Evolutionary conservation across 2,888 invertebrate species (phyloP).

Genomic region (Anthoptus insignis): DNA sequence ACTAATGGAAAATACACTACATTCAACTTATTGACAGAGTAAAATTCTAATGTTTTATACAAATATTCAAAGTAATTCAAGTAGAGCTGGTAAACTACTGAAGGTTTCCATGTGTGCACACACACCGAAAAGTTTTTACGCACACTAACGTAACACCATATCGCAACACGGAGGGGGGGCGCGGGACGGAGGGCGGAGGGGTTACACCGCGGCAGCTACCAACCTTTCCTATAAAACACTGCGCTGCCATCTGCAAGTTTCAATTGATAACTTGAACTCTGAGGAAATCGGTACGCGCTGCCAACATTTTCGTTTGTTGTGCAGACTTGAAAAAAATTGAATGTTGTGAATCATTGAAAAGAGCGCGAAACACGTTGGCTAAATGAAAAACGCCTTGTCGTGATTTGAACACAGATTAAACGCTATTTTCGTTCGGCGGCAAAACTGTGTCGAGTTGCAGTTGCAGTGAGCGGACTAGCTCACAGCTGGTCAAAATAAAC

Average conservation of each 20-base stretch:
- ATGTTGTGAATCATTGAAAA: constrained; percentile 69
- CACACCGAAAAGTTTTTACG: constrained; percentile 51
- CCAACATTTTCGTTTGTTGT: constrained; percentile 71
- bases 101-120: constrained; percentile 54
- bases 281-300: constrained; percentile 77
- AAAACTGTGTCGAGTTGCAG: constrained; percentile 69
- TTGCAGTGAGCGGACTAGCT: constrained; percentile 53
- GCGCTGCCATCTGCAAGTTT: constrained; percentile 86
- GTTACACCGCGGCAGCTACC: constrained; percentile 62
- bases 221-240: constrained; percentile 81
- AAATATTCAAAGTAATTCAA: constrained; percentile 59
- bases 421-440: constrained; percentile 51
- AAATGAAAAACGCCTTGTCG: constrained; percentile 58
- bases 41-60: constrained; percentile 48
- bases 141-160: constrained; percentile 48
- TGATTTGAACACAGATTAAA: constrained; percentile 53
- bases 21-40: constrained; percentile 4
- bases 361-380: constrained; percentile 69
- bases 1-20: constrained; percentile 18
- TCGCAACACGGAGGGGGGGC: constrained; percentile 50
- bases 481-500: constrained; percentile 28
- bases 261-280: constrained; percentile 84
- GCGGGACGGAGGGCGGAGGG: constrained; percentile 55
- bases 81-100: constrained; percentile 50
- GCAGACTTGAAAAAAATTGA: constrained; percentile 63